Evolutionary conservation across 1,140 invertebrate species (phyloP), one percentile per base, ranked within the genome.

Genomic region (Asobara japonica): DNA sequence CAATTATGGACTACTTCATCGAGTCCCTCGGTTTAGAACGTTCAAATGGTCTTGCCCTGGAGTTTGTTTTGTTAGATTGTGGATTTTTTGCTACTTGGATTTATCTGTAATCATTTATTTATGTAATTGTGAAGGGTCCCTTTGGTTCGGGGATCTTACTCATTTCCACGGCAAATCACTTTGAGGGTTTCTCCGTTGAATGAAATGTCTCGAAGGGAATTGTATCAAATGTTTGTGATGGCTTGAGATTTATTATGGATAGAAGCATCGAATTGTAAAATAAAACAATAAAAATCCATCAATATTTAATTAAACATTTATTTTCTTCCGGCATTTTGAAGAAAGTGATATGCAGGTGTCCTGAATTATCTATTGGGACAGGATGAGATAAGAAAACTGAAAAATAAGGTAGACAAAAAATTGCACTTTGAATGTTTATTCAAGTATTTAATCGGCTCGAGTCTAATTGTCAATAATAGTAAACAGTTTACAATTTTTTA

Each of bases 401-500:
- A n/a, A n/a, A 56, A 56, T 25, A 56, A 56, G 25, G 11, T 10
- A 0, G 25, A 51, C 2, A 16, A 7, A 18, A 18, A 56, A 56
- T 56, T 56, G 4, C 18, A 56, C 51, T 25, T 22, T 56, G 20
- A 56, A 56, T 56, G 22, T 56, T 56, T 56, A 56, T 56, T 56
- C 51, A 27, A 56, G 5, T 56, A 11, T 45, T 45, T 45, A 45
- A 45, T 45, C 41, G 5, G 11, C 41, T 45, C 10, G 22, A 56
- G 11, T 56, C 51, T 56, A 56, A 56, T 56, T 56, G 22, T 56
- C 18, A 7, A 56, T 56, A 56, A 56, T 56, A 56, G 25, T 56
- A 56, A 56, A 56, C 51, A 56, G 51, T 56, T 56, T 56, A 56
- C 51, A 56, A 51, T 51, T 51, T 18, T 56, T 25, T 56, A 56